Base-by-base conservation (phyloP, 37 sponge, comb jelly and placozoan species). In the Beroe forskalii region DNA sequence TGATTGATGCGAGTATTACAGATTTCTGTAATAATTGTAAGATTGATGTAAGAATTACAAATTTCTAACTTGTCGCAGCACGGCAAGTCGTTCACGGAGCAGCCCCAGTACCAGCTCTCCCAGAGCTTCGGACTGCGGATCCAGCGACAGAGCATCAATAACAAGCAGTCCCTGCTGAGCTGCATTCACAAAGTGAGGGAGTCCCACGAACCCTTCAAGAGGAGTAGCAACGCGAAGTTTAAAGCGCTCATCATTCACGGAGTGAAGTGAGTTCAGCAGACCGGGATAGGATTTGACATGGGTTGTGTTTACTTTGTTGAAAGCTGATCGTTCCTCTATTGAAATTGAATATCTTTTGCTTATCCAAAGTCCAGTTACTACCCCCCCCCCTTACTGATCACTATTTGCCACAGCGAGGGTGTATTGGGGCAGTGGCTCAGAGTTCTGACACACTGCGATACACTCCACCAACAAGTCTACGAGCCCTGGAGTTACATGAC, bases 401-500 rank as follows among this genome's bases (percentile, higher is more conserved):
- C n/a, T n/a, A n/a, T n/a, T 48, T 48, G 6, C 66, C 30, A 27
- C 38, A 80, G 86, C 42, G 86, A 80, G 27, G 86, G 86, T 28
- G 35, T 43, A 37, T 31, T 80, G 30, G 86, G 55, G 2, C 86
- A 80, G 55, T 80, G 86, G 86, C 2, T 80, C 20, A 3, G 86
- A 25, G 55, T 80, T 1, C 20, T 80, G 48, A 48, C 86, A 2
- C 8, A 40, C 55, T 38, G 55, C 22, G 86, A 80, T 38, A 80
- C 86, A 44, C 86, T 80, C 28, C 43, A 44, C 3, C 86, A 80
- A 25, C 55, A 23, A 23, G 44, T 27, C 25, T 80, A 44, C 55
- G 86, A 80, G 35, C 86, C 86, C 55, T 80, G 86, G 86, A 80
- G 86, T 25, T 80, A 80, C 86, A 80, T 80, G 86, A 24, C 86